Base-by-base conservation (phyloP, 2,113 vertebrate genomes). In the Copsychus sechellarum region DNA sequence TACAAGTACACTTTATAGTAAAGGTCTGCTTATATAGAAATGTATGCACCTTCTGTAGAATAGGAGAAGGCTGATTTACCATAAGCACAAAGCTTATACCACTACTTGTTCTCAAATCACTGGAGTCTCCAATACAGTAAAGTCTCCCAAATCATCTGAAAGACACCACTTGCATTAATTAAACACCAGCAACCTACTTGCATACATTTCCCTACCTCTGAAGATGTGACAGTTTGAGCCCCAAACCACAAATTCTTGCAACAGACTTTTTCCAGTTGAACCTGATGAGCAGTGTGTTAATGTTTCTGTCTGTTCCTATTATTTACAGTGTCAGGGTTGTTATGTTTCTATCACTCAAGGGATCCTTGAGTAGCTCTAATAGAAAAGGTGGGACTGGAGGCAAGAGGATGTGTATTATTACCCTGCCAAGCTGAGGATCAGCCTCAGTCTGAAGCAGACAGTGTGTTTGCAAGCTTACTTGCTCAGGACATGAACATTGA, bases 401-500 rank as follows among this genome's bases (percentile, higher is more conserved):
- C 26, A n/a, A 50, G 33, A 34, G 33, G 45, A 73, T 31, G 14
- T 72, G 13, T 23, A 31, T 38, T 38, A 11, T 80, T 76, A 38
- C 28, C n/a, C 45, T 61, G 15, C 40, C 54, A 28, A 36, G 60
- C 56, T 83, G 23, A 78, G 56, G 51, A 62, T 73, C 42, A 83
- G 21, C 33, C 24, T 94, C 11, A 23, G 15, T 19, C 47, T 67
- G 48, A 81, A 91, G 65, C 56, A 73, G 64, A 40, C 48, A 60
- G 67, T 65, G 26, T 40, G 13, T 70, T 50, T 33, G 25, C 9
- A 5, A 53, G 29, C 23, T 57, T 82, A n/a, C 38, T 83, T 57
- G 24, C n/a, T 85, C 1, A 1, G 25, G 38, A 34, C 0, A 2
- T 56, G 47, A 70, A 9, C 64, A 31, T 34, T 0, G 0, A 40